These are phyloP conservation scores for Halcyon smyrnensis DNA, from an alignment of 2,797 vertebrate genomes.

Conservation along the genomic window DNA sequence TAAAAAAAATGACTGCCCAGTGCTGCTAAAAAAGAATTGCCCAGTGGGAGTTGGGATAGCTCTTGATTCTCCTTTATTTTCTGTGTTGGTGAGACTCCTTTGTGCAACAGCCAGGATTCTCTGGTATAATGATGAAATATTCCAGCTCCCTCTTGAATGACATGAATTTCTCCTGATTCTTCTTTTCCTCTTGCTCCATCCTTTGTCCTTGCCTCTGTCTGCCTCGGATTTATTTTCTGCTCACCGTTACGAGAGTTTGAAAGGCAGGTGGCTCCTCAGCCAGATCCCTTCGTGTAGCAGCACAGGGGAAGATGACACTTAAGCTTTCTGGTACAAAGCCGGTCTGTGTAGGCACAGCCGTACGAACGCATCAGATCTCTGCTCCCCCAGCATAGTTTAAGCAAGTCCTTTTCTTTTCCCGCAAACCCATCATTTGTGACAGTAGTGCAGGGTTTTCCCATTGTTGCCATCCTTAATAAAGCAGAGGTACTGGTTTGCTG, in stretches of 20 bases:
- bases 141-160: not conserved
- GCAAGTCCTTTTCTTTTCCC: slow-evolving; percentile 17
- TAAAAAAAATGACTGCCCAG: slow-evolving; percentile 21
- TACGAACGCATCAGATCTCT: not conserved
- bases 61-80: slow-evolving; percentile 20
- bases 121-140: slow-evolving; percentile 9
- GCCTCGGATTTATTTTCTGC: slow-evolving; percentile 11
- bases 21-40: not conserved
- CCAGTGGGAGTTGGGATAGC: slow-evolving; percentile 2
- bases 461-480: slow-evolving; percentile 4
- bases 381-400: not conserved
- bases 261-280: not conserved
- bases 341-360: not conserved
- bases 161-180: not conserved
- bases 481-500: not conserved
- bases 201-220: slow-evolving; percentile 33
- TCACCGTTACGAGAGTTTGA: not conserved
- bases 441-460: not conserved
- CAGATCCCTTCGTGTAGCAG: not conserved
- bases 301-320: not conserved
- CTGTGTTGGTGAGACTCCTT: not conserved
- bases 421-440: not conserved
- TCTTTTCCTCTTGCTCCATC: not conserved
- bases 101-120: not conserved
- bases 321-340: not conserved